Base-by-base conservation (phyloP, 1,140 invertebrate species). In the Lerema accius region DNA sequence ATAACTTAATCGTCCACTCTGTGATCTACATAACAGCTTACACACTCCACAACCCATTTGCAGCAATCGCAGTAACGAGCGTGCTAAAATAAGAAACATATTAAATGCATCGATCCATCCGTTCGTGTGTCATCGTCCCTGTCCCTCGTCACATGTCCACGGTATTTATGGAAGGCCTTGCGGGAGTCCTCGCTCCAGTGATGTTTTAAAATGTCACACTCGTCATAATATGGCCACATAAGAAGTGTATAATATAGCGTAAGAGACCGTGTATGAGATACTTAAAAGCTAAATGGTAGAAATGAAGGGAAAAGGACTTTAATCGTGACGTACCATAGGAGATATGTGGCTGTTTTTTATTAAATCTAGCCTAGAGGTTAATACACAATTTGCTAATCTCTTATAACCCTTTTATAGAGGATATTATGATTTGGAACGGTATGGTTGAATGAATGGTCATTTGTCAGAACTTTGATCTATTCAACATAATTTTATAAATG, bases 161-260 rank as follows among this genome's bases (percentile, higher is more conserved):
- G 37, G 9, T 53, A 53, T 53, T 53, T 53, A 53, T 53, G 50
- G 50, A 42, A 40, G 17, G 37, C 50, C 50, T 53, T 53, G 50
- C 50, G 50, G 50, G 50, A 53, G 50, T 53, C 50, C 19, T 40
- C 37, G 50, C 37, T 53, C 50, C 37, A 53, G 28, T 32, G 28
- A 32, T 32, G 9, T 32, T 32, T 7, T 9, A 4, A 1, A 7
- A 32, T 7, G 28, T 7, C 28, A 32, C 28, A 32, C 4, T 7
- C 6, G 23, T 23, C 23, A 32, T 32, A 5, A 32, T 7, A 32
- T 7, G 28, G 28, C 28, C 3, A 32, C 3, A 7, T 32, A 7
- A 32, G 28, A 7, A 5, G 28, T 7, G 9, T n/a, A n/a, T n/a
- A n/a, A n/a, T n/a, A n/a, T n/a, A 1, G 1, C 7, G 28, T 32